A percentile compares a stretch with the other conserved stretches of the same genome.
These are phyloP conservation scores for Cephalopachus bancanus DNA, from an alignment of 2,797 vertebrate species.

Conservation along the genomic window DNA sequence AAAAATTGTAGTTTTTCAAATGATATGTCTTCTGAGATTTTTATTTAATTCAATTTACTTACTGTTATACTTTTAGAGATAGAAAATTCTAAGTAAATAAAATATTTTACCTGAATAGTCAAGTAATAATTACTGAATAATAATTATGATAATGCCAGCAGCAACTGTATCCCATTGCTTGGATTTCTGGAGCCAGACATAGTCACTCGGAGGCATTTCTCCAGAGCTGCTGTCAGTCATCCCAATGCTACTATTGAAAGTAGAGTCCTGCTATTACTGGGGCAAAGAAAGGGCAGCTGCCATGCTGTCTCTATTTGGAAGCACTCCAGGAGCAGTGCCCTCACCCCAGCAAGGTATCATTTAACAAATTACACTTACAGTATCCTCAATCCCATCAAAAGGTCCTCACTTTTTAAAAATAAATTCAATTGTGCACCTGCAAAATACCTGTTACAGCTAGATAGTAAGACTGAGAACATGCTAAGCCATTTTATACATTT, in stretches of 20 bases:
- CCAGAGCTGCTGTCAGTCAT: slow-evolving; percentile 36
- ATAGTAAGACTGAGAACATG: neutral
- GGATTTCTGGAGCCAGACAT: neutral
- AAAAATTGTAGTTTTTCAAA: neutral
- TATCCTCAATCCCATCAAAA: neutral
- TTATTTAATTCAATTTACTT: neutral
- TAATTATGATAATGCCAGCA: neutral
- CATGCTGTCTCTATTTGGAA: neutral
- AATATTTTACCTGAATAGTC: neutral
- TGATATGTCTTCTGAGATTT: neutral
- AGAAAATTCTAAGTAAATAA: neutral
- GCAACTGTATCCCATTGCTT: neutral
- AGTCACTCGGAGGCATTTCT: neutral
- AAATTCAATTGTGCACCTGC: neutral
- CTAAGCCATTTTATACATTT: neutral
- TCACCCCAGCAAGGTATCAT: neutral
- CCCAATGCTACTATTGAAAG: neutral
- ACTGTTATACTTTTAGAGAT: neutral
- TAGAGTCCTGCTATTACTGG: neutral
- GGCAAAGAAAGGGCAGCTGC: slow-evolving; percentile 20
- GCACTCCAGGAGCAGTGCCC: neutral
- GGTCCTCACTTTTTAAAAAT: neutral
- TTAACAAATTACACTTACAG: slow-evolving; percentile 53
- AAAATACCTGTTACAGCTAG: neutral
- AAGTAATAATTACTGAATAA: neutral